phyloP scores from a whole-genome alignment of 1,140 invertebrate species.

The Anthonomus grandis region DNA sequence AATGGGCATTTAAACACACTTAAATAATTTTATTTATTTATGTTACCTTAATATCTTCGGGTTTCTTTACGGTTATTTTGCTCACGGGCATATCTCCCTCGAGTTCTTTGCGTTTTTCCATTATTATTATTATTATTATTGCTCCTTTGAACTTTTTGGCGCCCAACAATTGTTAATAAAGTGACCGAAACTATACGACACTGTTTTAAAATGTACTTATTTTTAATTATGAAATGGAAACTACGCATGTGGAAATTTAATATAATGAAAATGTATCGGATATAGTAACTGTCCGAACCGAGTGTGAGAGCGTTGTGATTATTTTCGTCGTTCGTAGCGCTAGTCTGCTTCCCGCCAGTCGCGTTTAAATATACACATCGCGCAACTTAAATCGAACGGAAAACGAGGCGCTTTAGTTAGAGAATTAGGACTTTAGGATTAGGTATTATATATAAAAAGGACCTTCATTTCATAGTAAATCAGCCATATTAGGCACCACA shows the following conservation, averaged over 20 bases:
- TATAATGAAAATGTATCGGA: constrained; percentile 7
- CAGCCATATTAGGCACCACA: too few relatives aligned
- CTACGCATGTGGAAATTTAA: constrained; percentile 22
- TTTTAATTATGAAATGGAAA: constrained; percentile 14
- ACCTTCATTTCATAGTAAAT: too few relatives aligned
- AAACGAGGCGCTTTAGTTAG: too few relatives aligned
- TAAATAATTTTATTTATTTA: constrained; percentile 3
- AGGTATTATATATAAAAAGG: too few relatives aligned
- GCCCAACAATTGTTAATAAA: background rate
- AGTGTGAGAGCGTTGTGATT: constrained; percentile 28
- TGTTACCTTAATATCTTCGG: constrained; percentile 38
- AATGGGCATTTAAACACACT: background rate
- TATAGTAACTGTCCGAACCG: constrained; percentile 17
- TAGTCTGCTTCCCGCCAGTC: constrained; percentile 25
- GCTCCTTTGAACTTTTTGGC: background rate
- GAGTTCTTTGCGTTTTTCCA: constrained; percentile 31
- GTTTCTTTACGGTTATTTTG: constrained; percentile 33
- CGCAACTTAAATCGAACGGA: constrained; percentile 19
- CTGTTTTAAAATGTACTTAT: background rate
- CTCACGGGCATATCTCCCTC: constrained; percentile 26
- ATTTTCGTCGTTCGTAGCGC: constrained; percentile 15
- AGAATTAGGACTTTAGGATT: too few relatives aligned
- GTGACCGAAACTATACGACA: background rate
- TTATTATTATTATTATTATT: constrained; percentile 8
- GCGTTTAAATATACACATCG: constrained; percentile 20